These are phyloP conservation scores for Tragelaphus imberbis DNA, from an alignment of 2,113 vertebrate species.

Conservation along the genomic window DNA sequence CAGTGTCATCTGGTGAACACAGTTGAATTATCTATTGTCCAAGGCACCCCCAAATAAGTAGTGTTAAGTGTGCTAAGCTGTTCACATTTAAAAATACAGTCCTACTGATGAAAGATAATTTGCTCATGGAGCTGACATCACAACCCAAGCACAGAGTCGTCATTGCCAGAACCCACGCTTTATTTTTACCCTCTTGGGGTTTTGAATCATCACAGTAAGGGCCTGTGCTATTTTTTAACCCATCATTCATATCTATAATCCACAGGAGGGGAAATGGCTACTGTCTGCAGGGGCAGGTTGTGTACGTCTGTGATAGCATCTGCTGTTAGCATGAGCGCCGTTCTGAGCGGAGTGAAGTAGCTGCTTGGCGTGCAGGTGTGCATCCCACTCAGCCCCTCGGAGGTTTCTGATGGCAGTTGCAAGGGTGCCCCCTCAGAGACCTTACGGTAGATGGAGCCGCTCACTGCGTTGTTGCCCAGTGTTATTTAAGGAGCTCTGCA, in stretches of 20 bases:
- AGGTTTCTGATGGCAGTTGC: not conserved
- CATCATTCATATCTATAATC: not conserved
- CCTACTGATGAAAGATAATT: constrained; percentile 70
- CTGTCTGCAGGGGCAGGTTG: not conserved
- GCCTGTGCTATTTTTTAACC: not conserved
- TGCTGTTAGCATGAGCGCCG: fast-evolving
- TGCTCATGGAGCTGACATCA: constrained; percentile 71
- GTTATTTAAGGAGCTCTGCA: not conserved
- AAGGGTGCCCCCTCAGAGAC: not conserved
- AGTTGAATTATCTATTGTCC: constrained; percentile 63
- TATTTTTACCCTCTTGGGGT: constrained; percentile 60
- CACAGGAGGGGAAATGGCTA: not conserved
- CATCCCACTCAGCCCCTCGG: not conserved
- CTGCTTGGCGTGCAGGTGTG: not conserved
- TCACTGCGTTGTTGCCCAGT: not conserved
- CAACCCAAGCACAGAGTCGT: constrained; percentile 57
- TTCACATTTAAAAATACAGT: constrained; percentile 74
- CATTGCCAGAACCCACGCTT: constrained; percentile 46
- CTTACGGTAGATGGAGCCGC: not conserved
- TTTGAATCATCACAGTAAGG: constrained; percentile 44
- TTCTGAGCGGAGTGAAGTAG: not conserved
- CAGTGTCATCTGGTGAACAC: constrained; percentile 68
- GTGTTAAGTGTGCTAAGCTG: constrained; percentile 61
- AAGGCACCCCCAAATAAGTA: constrained; percentile 74
- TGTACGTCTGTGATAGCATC: not conserved